These are phyloP conservation scores for Pyrocephalus nanus DNA, from an alignment of 2,797 vertebrate species.

Conservation along the genomic window DNA sequence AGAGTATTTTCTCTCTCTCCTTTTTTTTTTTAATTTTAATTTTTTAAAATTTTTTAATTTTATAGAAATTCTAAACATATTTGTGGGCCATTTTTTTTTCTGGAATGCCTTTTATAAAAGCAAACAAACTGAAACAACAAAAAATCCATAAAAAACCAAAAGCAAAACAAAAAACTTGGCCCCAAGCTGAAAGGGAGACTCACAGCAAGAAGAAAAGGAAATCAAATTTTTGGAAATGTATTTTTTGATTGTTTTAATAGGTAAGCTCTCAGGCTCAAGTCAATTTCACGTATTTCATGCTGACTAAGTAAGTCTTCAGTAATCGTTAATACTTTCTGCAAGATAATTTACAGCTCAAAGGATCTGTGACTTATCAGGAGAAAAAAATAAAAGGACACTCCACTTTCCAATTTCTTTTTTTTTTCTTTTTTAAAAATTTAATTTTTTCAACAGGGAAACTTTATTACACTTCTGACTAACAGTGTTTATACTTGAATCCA, in stretches of 20 bases:
- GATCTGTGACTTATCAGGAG: not conserved
- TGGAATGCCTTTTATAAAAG: not conserved
- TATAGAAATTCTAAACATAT: not conserved
- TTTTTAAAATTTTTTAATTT: no score
- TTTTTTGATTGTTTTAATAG: not conserved
- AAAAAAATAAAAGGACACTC: not conserved
- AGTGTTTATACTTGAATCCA: not conserved
- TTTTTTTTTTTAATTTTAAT: not conserved
- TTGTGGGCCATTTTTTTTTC: not conserved
- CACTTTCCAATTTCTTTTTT: not conserved
- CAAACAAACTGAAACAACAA: not conserved
- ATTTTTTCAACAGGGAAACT: not conserved
- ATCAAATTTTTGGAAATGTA: not conserved
- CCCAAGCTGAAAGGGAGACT: not conserved
- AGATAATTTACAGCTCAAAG: not conserved
- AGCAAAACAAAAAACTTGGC: fast-evolving
- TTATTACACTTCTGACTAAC: not conserved
- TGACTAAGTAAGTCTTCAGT: not conserved
- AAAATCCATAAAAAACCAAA: not conserved
- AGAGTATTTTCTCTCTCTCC: not conserved
- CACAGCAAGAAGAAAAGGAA: not conserved
- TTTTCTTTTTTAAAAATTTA: not conserved
- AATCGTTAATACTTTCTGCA: not conserved
- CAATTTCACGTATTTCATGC: not conserved
- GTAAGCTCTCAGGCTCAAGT: not conserved